A percentile compares a stretch with the other conserved stretches of the same genome.
Evolutionary conservation across 2,797 vertebrate genomes (phyloP).

Genomic region (Acomys russatus): DNA sequence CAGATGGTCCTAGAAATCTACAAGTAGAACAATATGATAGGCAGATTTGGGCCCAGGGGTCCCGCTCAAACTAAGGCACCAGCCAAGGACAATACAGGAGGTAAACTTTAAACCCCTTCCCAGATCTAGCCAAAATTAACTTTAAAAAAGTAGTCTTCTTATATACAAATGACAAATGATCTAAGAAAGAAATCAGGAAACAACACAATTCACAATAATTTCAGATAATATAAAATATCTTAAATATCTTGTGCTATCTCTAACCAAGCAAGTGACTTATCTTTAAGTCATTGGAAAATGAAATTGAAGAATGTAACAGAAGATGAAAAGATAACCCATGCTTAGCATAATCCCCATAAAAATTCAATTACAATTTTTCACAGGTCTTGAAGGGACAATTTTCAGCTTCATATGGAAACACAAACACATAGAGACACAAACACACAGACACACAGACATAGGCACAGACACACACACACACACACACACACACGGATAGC

Average conservation of each 20-base stretch:
- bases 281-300: neutral
- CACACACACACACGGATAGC: neutral
- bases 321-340: neutral
- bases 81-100: too few relatives aligned
- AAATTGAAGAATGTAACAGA: neutral
- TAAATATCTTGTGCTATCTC: neutral
- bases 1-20: too few relatives aligned
- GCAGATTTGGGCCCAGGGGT: too few relatives aligned
- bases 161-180: neutral
- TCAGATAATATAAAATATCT: neutral
- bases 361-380: neutral
- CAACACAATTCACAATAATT: neutral
- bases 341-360: neutral
- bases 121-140: too few relatives aligned
- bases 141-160: too few relatives aligned
- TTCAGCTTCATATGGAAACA: neutral
- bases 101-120: too few relatives aligned
- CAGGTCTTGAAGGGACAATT: neutral
- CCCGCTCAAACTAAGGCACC: too few relatives aligned
- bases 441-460: neutral
- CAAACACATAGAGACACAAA: neutral
- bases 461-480: neutral
- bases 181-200: neutral
- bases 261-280: neutral
- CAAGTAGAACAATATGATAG: too few relatives aligned